Percentiles rank a stretch among this genome's conserved stretches.
Evolutionary conservation across 1,140 invertebrate genomes (phyloP).

Genomic region (Micrasema minimum): DNA sequence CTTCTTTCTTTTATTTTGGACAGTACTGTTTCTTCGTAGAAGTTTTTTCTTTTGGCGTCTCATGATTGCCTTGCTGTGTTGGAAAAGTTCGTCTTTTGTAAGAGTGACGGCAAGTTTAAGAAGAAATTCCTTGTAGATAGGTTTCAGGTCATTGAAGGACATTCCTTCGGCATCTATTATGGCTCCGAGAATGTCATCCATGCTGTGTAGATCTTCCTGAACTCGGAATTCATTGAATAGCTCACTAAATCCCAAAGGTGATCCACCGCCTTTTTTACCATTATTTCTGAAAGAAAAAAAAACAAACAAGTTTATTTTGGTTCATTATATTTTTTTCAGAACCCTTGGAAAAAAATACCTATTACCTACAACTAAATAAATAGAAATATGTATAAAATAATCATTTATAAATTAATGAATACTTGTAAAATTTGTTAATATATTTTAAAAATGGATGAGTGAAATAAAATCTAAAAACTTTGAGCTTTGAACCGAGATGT

Average conservation of each 20-base stretch:
- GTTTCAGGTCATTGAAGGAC: conserved; percentile 91
- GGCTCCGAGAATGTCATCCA: conserved; percentile 87
- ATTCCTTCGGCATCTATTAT: conserved; percentile 91
- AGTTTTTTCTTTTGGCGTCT: conserved; percentile 79
- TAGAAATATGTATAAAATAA: no score
- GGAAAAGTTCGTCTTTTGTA: conserved; percentile 90
- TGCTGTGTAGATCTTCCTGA: conserved; percentile 85
- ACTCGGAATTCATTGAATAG: conserved; percentile 85
- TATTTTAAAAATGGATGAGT: no score
- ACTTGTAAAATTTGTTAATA: no score
- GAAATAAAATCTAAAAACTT: no score
- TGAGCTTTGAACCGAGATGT: no score
- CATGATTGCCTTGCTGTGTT: conserved; percentile 90
- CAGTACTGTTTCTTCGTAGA: conserved; percentile 65
- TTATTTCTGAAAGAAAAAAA: conserved; percentile 65
- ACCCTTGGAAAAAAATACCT: no score
- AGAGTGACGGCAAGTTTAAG: conserved; percentile 86
- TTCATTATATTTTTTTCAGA: no score
- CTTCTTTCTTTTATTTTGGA: conserved; percentile 67
- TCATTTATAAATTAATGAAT: no score
- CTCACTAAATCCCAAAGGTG: conserved; percentile 84
- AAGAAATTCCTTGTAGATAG: conserved; percentile 89
- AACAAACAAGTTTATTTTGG: no score
- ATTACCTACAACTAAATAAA: no score
- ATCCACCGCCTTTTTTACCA: conserved; percentile 72